These are phyloP conservation scores for Strix aluco DNA, from an alignment of 2,113 vertebrate species.

Conservation along the genomic window DNA sequence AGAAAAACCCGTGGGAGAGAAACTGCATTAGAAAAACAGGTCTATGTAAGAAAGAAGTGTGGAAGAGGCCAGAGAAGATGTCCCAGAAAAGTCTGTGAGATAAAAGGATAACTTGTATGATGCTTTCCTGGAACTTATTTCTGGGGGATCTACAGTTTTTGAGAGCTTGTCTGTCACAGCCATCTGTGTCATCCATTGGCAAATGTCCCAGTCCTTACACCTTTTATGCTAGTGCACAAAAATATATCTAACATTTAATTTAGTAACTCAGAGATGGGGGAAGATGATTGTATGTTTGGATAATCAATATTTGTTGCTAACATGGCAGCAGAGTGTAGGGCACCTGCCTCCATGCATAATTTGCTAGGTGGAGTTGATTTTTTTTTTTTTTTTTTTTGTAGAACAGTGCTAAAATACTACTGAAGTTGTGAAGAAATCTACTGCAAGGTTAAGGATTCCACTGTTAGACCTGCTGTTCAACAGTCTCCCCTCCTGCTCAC, in stretches of 20 bases:
- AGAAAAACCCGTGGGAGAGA: not conserved
- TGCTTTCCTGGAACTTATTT: not conserved
- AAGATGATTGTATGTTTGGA: not conserved
- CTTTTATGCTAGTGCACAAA: not conserved
- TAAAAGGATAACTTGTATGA: not conserved
- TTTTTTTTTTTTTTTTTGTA: not conserved
- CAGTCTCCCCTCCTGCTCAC: not conserved
- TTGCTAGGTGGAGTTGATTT: not conserved
- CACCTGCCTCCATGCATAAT: not conserved
- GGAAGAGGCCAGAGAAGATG: not conserved
- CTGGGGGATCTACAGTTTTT: not conserved
- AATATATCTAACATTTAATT: not conserved
- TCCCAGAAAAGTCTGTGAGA: not conserved
- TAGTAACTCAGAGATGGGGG: not conserved
- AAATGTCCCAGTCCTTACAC: not conserved
- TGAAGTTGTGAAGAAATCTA: not conserved
- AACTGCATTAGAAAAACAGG: not conserved
- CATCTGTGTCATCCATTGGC: not conserved
- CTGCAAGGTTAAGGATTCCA: not conserved
- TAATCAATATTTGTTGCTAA: not conserved
- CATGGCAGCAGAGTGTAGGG: not conserved
- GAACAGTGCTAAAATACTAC: not conserved
- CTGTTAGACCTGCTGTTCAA: not conserved
- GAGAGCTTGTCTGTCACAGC: not conserved
- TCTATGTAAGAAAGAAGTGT: not conserved